Evolutionary conservation across 2,113 vertebrate genomes (phyloP), one percentile per base, ranked within the genome.

Genomic region (Noturus placidus): DNA sequence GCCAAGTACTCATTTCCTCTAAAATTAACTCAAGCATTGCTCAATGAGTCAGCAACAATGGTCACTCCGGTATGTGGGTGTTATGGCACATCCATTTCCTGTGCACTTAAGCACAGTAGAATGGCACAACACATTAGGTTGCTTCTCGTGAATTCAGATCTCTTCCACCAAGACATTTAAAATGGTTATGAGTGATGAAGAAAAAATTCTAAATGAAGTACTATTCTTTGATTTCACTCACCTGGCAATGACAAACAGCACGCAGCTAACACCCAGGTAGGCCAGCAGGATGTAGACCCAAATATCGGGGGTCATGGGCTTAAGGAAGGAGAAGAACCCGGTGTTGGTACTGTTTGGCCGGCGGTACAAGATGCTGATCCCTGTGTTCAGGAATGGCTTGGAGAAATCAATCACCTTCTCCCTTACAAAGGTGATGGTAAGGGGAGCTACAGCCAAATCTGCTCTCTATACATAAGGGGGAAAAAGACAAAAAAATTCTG

Each of bases 241-340:
- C 98, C 98, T 97, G 93, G 98, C 98, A 52, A 99, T 99, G 93
- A 99, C 98, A 88, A 99, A 99, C 14, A 99, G 97, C 89, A 99
- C 98, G 30, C 98, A 99, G 96, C 98, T 99, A 92, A 99, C 98
- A 0, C 98, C 98, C 82, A 99, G 94, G 93, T 99, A 99, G 82
- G 98, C 98, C 0, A 99, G 95, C 0, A 99, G 96, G 90, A 99
- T 99, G 91, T 99, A 99, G 94, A 99, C 97, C 98, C 98, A 99
- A 90, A 99, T 99, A 92, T 99, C 98, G 0, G 98, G 97, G 67
- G 98, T 99, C 90, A 99, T 95, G 1, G 98, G 98, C 91, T 98
- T 99, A 85, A 99, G 97, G 93, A 99, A 99, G 92, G 97, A 99
- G 95, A 99, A 99, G 91, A 99, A 98, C n/a, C 98, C 98, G 54